phyloP scores from a whole-genome alignment of 2,113 vertebrate genomes.

The Merops nubicus region DNA sequence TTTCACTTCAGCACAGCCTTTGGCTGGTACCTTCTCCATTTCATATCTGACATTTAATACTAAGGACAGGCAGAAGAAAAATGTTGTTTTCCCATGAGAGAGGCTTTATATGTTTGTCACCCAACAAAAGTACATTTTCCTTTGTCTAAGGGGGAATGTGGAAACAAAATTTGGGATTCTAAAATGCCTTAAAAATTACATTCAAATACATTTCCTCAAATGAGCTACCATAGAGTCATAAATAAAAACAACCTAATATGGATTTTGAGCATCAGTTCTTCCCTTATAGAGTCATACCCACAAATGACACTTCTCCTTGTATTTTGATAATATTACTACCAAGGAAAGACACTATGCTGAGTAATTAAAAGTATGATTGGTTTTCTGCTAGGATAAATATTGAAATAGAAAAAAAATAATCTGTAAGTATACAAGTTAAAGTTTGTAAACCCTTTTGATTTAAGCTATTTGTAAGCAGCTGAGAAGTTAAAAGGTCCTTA shows the following conservation, averaged over 20 bases:
- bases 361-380: not conserved
- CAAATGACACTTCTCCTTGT: not conserved
- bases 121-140: not conserved
- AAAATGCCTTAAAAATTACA: not conserved
- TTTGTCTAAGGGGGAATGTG: not conserved
- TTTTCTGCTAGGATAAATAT: not conserved
- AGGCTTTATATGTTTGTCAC: not conserved
- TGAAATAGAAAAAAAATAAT: not conserved
- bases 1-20: not conserved
- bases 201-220: not conserved
- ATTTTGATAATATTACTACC: not conserved
- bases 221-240: not conserved
- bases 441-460: not conserved
- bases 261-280: not conserved
- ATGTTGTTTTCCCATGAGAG: not conserved
- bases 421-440: too few relatives aligned
- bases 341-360: not conserved
- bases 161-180: not conserved
- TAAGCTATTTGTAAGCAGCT: not conserved
- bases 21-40: not conserved
- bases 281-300: not conserved
- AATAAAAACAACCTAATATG: not conserved
- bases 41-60: not conserved
- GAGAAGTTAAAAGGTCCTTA: not conserved
- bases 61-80: not conserved